A percentile compares a stretch with the other conserved stretches of the same genome.
These are phyloP conservation scores for Martes martes DNA, from an alignment of 2,113 vertebrate species.

Conservation along the genomic window DNA sequence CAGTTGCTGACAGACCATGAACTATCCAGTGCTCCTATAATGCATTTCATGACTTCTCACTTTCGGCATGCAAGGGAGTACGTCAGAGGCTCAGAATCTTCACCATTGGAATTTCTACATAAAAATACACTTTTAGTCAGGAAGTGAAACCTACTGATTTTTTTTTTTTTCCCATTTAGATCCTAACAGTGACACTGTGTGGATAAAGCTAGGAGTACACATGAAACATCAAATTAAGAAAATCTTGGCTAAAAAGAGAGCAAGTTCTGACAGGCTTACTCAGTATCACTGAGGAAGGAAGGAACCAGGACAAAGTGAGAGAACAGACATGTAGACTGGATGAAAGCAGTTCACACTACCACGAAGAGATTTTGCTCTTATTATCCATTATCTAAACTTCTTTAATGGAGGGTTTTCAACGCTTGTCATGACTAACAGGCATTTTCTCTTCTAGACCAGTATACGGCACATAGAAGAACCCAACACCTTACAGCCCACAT, in stretches of 20 bases:
- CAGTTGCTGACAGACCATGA: slow-evolving; percentile 61
- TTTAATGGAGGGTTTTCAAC: not conserved
- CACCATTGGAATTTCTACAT: slow-evolving; percentile 34
- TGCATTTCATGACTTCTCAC: slow-evolving; percentile 28
- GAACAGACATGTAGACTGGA: not conserved
- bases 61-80: not conserved
- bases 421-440: not conserved
- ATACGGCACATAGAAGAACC: not conserved
- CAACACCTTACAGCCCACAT: not conserved
- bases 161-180: slow-evolving; percentile 69
- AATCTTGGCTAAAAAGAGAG: not conserved
- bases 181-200: slow-evolving; percentile 86
- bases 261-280: not conserved
- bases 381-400: not conserved
- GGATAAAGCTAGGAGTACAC: slow-evolving; percentile 82
- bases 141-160: slow-evolving; percentile 59
- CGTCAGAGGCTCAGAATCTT: slow-evolving; percentile 41
- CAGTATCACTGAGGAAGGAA: not conserved
- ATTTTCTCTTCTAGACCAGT: not conserved
- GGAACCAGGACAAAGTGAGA: not conserved
- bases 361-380: not conserved
- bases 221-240: not conserved
- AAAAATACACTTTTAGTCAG: slow-evolving; percentile 51
- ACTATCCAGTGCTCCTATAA: slow-evolving; percentile 15
- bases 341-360: not conserved